Base-by-base conservation (phyloP, 2,797 vertebrate species). In the Microctenopoma steveboyesi region DNA sequence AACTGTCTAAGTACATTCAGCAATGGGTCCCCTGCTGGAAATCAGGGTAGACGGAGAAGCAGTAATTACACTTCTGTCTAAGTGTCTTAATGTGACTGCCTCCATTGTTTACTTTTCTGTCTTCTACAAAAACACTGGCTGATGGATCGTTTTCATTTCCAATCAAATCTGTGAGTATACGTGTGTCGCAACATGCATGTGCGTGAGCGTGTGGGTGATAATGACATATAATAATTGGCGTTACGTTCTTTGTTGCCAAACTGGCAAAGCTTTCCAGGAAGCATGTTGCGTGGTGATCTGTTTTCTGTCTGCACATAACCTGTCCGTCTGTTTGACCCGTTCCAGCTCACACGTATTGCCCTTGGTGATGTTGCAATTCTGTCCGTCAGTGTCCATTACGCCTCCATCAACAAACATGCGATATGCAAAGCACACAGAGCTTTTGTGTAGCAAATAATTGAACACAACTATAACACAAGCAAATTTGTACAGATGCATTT, bases 51-150 rank as follows among this genome's bases (percentile, higher is more conserved):
- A 92, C 88, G 83, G 84, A 86, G 87, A 87, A 86, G 87, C 81
- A 86, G 82, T 93, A 90, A 93, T 93, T 93, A 92, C 90, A 92
- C 90, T 93, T 91, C 72, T 86, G 84, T 86, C 86, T 91, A 90
- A 92, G 89, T 90, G 90, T 89, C 85, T 88, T 88, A 89, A 92
- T 89, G 85, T 57, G 80, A 86, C 85, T 69, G 78, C 82, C 77
- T 83, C 75, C 75, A 84, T 87, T 91, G 90, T 90, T 92, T 92
- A 91, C 87, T 84, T 83, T 85, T 84, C 81, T 69, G 81, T 83
- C 83, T 86, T 54, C 68, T 53, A 46, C 51, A 79, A 81, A 42
- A 88, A 79, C 74, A 75, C 62, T 45, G 74, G 51, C 76, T 86
- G 86, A 86, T 47, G 65, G 79, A 87, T 86, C 47, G 63, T 76